phyloP scores from a whole-genome alignment of 2,113 vertebrate genomes.

The Meles meles region DNA sequence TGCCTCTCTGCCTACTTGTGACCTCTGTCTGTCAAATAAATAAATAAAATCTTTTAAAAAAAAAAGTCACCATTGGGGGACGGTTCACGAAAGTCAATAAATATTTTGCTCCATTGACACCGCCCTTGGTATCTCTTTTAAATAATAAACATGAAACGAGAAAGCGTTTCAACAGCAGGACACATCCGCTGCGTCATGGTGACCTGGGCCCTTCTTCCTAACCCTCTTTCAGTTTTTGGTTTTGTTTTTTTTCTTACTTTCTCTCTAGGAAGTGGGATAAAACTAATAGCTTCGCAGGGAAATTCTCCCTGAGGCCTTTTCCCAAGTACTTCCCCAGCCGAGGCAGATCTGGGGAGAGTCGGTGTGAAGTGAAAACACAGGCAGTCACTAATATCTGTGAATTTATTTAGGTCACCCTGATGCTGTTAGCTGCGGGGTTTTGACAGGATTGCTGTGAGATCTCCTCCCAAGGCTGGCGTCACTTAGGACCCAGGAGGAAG shows the following conservation, averaged over 20 bases:
- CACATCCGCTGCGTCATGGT: neutral
- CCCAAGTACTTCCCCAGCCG: constrained; percentile 37
- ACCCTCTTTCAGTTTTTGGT: neutral
- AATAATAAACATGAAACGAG: neutral
- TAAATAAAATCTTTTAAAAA: too few species aligned
- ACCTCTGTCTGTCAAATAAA: too few species aligned
- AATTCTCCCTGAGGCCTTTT: constrained; percentile 38
- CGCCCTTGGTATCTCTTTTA: constrained; percentile 17
- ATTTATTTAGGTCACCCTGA: constrained; percentile 40
- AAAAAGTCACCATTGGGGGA: neutral
- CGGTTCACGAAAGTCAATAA: neutral
- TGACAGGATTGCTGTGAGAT: neutral
- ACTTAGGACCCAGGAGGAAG: constrained; percentile 19
- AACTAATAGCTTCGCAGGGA: constrained; percentile 39
- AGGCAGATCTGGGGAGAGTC: neutral
- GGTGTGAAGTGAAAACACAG: constrained; percentile 57
- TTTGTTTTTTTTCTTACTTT: neutral
- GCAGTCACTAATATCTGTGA: constrained; percentile 54
- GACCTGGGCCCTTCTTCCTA: neutral
- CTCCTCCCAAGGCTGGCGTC: neutral
- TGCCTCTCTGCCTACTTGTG: too few species aligned
- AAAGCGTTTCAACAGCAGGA: neutral
- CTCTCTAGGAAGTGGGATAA: neutral
- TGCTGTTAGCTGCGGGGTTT: constrained; percentile 28
- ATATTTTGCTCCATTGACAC: neutral